phyloP scores from a whole-genome alignment of 2,113 vertebrate species.

The Hemicordylus capensis region DNA sequence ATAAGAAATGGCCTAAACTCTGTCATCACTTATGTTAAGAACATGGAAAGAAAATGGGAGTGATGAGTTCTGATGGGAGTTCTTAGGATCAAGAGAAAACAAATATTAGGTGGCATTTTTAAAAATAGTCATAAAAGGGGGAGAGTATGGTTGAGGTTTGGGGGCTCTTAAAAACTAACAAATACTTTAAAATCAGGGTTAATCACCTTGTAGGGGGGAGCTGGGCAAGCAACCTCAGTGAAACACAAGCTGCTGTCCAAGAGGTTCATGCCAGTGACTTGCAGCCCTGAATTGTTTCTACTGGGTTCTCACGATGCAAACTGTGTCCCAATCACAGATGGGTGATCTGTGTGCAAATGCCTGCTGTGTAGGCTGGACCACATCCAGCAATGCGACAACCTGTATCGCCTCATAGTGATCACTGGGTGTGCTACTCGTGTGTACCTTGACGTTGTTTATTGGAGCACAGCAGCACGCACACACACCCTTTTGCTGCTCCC shows the following conservation, averaged over 20 bases:
- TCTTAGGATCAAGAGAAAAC: slow-evolving; percentile 4
- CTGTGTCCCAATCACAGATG: neutral
- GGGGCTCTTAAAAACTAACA: slow-evolving; percentile 30
- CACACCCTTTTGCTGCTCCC: neutral
- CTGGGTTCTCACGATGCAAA: neutral
- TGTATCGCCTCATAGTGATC: neutral
- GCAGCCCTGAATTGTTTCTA: neutral
- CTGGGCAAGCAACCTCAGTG: neutral
- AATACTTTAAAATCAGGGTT: slow-evolving; percentile 22
- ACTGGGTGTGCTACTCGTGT: neutral
- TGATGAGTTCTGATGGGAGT: neutral
- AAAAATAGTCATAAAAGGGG: slow-evolving; percentile 16
- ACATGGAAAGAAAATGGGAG: slow-evolving; percentile 2
- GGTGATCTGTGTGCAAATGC: neutral
- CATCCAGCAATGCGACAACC: neutral
- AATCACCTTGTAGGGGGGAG: neutral
- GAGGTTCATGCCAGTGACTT: neutral
- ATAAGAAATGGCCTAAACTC: neutral
- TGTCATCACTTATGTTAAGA: neutral
- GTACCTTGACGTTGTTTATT: neutral
- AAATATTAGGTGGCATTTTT: neutral
- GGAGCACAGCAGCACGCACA: neutral
- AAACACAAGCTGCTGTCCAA: neutral
- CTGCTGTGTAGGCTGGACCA: neutral
- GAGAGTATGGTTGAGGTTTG: slow-evolving; percentile 4